phyloP scores from a whole-genome alignment of 1,140 invertebrate genomes.

The Apis florea region DNA sequence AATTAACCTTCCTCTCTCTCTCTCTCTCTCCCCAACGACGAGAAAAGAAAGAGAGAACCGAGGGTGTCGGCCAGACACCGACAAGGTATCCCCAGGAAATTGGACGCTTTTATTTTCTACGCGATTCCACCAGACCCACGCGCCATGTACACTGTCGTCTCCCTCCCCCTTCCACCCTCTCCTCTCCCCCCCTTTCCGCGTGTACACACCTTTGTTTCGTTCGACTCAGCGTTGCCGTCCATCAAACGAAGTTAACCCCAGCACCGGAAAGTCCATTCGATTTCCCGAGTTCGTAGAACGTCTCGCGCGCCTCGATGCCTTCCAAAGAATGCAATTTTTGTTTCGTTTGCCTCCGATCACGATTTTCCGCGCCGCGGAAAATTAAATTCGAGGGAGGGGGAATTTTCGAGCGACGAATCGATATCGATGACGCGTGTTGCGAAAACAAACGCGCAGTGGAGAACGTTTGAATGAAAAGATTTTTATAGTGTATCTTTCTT shows the following conservation, averaged over 20 bases:
- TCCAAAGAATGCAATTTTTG: conserved; percentile 31
- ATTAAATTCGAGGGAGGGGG: neutral
- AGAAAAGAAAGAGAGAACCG: neutral
- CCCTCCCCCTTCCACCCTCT: neutral
- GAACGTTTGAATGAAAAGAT: too few relatives aligned
- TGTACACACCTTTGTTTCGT: conserved; percentile 5
- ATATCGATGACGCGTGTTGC: neutral
- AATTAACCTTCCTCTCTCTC: conserved; percentile 22
- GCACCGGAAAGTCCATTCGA: conserved; percentile 53
- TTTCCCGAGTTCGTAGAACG: conserved; percentile 10
- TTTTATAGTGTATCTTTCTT: too few relatives aligned
- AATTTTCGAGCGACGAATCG: neutral
- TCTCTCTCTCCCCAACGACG: neutral
- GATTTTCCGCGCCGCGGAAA: neutral
- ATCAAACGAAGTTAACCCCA: conserved; percentile 44
- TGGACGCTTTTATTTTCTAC: conserved; percentile 64
- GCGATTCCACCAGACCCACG: conserved; percentile 57
- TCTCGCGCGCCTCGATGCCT: neutral
- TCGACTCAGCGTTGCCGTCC: conserved; percentile 14
- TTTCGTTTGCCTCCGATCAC: conserved; percentile 13
- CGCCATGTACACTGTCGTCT: neutral
- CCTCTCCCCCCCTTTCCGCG: neutral
- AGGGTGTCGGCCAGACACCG: conserved; percentile 38
- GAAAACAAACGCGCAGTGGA: too few relatives aligned
- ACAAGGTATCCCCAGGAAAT: conserved; percentile 58